Evolutionary conservation across 1,140 invertebrate species (phyloP), one percentile per base, ranked within the genome.

Genomic region (Drosophila mauritiana): DNA sequence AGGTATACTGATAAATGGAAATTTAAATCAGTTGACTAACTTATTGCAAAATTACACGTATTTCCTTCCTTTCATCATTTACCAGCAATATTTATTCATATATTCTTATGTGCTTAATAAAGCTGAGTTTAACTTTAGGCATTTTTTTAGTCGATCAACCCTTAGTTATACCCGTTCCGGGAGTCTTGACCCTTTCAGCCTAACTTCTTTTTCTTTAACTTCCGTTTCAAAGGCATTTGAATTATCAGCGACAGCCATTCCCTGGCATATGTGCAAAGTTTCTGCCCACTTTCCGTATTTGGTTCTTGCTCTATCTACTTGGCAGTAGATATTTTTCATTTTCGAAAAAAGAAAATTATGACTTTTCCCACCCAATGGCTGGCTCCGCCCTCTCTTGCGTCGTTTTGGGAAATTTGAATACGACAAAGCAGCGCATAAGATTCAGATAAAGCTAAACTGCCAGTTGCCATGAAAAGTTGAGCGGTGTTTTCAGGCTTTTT

Each of bases 391-490:
- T 36, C n/a, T 48, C 65, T 61, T 59, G 52, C 69, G 40, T 72
- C 63, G 83, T 70, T 64, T 73, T 83, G 59, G 51, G 51, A 78
- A 86, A 85, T 85, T 85, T 85, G 81, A 85, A 86, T 85, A 86
- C 64, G 63, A 70, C 82, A 86, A 86, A 81, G 57, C 55, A 62
- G 62, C 62, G 73, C 75, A 85, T 73, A 80, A 80, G 77, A 85
- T 85, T 85, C 73, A 85, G 76, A 84, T 84, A 84, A 73, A 76
- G 53, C 53, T 56, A 59, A 78, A 55, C 80, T 70, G 80, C 43
- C 64, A 78, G 62, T 68, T 81, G 61, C 73, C 74, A 59, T 70
- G 55, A 72, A 52, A 73, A 43, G 55, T 53, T 62, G 49, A 49
- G 40, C 67, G 48, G 22, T 65, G 68, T 73, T 82, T 82, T 62